These are phyloP conservation scores for Zaprionus davidi DNA, from an alignment of 1,140 invertebrate species.

Conservation along the genomic window DNA sequence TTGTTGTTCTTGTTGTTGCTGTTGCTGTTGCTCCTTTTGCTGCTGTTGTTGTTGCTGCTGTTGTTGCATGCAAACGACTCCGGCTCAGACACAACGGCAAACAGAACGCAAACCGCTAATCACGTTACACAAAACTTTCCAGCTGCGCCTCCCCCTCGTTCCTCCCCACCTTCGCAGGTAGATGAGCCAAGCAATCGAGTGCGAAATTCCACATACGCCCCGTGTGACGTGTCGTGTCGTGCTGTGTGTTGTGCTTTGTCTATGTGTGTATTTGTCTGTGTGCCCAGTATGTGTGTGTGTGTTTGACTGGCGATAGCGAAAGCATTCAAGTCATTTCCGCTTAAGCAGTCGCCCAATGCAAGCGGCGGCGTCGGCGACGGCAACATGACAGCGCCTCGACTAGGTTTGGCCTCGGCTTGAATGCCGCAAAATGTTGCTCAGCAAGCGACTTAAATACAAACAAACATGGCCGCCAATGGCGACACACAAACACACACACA, in stretches of 20 bases:
- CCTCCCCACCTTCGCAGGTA: not conserved
- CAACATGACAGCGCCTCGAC: slow-evolving; percentile 68
- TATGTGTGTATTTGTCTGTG: not conserved
- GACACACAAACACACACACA: slow-evolving; percentile 1
- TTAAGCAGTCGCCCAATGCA: slow-evolving; percentile 70
- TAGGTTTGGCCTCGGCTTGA: slow-evolving; percentile 43
- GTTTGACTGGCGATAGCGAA: slow-evolving; percentile 47
- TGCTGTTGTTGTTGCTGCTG: slow-evolving; percentile 16
- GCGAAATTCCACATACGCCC: slow-evolving; percentile 79
- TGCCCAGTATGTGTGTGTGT: slow-evolving; percentile 22
- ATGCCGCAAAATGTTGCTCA: slow-evolving; percentile 77
- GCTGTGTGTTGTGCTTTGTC: slow-evolving; percentile 11
- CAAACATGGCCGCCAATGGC: slow-evolving; percentile 72
- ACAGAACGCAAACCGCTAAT: slow-evolving; percentile 78
- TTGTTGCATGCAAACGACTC: slow-evolving; percentile 47
- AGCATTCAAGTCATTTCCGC: slow-evolving; percentile 82
- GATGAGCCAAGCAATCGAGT: slow-evolving; percentile 69
- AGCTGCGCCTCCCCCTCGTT: slow-evolving; percentile 12
- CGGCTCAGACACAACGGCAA: slow-evolving; percentile 64
- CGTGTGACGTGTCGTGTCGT: slow-evolving; percentile 52
- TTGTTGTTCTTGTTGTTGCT: not conserved
- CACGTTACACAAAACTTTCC: slow-evolving; percentile 77
- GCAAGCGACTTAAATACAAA: slow-evolving; percentile 78
- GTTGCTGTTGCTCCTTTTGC: slow-evolving; percentile 1
- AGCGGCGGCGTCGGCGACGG: not conserved